Base-by-base conservation (phyloP, 2,888 invertebrate species). In the Campoplex capitator region DNA sequence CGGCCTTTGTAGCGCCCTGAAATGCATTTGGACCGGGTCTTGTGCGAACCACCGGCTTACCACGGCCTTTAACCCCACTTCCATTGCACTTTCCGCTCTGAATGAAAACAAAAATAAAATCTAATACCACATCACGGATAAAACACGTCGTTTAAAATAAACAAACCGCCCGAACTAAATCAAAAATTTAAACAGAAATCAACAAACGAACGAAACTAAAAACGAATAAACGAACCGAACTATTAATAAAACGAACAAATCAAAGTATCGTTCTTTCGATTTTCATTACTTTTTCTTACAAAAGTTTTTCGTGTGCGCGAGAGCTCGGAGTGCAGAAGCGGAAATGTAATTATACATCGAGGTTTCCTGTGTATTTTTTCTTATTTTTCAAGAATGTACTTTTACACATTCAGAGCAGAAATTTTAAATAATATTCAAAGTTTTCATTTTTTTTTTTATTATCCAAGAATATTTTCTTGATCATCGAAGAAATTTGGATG, bases 1-100 rank as follows among this genome's bases (percentile, higher is more conserved):
- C 88, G 96, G 96, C 93, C 96, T 97, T 84, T 95, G 94, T 7
- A 92, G 95, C 95, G 88, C 96, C 94, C 85, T 91, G 91, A 87
- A 90, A 90, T 86, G 91, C 94, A 74, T 95, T 95, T 86, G 97
- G 96, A 35, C 97, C 97, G n/a, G 97, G 97, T 3, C 96, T 96
- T 79, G 95, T 95, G 84, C 96, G 95, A 90, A 96, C 96, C 88
- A 95, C 95, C 65, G 96, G 96, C 94, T 98, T 98, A 77, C 97
- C 97, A 32, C 97, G 96, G 83, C 96, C 96, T 93, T 97, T 97
- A 7, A 95, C 94, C 65, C 95, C 95, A 89, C 92, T 92, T 83
- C 92, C 93, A 86, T 93, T 92, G 90, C 92, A 92, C 91, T 94
- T 94, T 89, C 93, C 92, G 90, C 92, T 93, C 93, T 94, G 90